Conservation (phyloP, 2,797 vertebrate genomes). For the Pseudomugil tenellus region DNA sequence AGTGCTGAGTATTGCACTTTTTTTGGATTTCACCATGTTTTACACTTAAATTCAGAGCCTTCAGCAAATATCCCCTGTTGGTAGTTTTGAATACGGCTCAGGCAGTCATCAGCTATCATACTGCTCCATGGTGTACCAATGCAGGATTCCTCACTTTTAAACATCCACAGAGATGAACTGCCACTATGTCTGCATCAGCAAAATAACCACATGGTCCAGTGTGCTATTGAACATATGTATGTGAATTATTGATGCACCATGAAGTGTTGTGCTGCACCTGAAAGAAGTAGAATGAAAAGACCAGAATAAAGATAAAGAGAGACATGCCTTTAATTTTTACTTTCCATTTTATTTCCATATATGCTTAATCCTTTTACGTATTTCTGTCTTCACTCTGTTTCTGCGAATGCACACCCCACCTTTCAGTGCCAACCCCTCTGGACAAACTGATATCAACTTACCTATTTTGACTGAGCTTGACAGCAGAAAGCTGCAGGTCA, state of each 20-base stretch:
- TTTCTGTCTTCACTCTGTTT: slow-evolving; percentile 35
- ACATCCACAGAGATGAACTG: slow-evolving; percentile 44
- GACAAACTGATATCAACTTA: slow-evolving; percentile 30
- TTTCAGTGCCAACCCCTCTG: slow-evolving; percentile 3
- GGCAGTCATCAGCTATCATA: slow-evolving; percentile 48
- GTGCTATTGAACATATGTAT: slow-evolving; percentile 6
- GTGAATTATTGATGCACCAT: slow-evolving; percentile 56
- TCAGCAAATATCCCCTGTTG: slow-evolving; percentile 24
- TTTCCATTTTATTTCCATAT: slow-evolving; percentile 11
- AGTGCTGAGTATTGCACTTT: neutral
- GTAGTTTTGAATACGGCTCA: slow-evolving; percentile 33
- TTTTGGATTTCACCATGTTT: slow-evolving; percentile 22
- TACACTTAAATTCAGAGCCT: slow-evolving; percentile 19
- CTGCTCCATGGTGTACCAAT: slow-evolving; percentile 18
- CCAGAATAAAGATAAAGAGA: slow-evolving; percentile 5
- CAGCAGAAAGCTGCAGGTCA: slow-evolving; percentile 47
- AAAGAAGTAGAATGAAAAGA: neutral
- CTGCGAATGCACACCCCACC: slow-evolving; percentile 49
- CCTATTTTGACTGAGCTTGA: slow-evolving; percentile 62
- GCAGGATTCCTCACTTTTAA: slow-evolving; percentile 51
- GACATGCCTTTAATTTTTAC: neutral
- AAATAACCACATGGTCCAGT: neutral
- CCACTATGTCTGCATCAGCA: slow-evolving; percentile 21
- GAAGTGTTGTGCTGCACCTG: neutral
- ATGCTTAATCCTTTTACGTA: slow-evolving; percentile 12